These are phyloP conservation scores for Diaprepes abbreviatus DNA, from an alignment of 2,888 invertebrate species.

Conservation along the genomic window DNA sequence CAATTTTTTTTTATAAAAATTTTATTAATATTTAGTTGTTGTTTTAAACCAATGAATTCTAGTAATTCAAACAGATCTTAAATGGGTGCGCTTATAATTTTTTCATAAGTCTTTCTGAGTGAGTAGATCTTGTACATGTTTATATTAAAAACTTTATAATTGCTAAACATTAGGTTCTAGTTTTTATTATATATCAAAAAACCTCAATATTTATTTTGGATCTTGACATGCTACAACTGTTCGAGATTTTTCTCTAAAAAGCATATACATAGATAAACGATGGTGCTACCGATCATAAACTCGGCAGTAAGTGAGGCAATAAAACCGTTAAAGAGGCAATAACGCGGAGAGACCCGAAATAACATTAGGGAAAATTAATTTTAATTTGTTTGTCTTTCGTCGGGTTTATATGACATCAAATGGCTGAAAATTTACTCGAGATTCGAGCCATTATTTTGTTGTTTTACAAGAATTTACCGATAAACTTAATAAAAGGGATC, in stretches of 20 bases:
- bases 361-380: slow-evolving; percentile 26
- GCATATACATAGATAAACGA: slow-evolving; percentile 1
- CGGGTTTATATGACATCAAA: slow-evolving; percentile 13
- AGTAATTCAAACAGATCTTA: too few species aligned
- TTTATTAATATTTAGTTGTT: too few species aligned
- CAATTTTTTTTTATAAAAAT: too few species aligned
- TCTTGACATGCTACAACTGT: not conserved
- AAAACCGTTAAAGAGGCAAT: slow-evolving; percentile 7
- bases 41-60: too few species aligned
- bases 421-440: not conserved
- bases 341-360: slow-evolving; percentile 11
- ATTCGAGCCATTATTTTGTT: not conserved
- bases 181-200: too few species aligned
- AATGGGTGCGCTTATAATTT: too few species aligned
- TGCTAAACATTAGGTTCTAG: too few species aligned
- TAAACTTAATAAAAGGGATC: too few species aligned
- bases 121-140: too few species aligned
- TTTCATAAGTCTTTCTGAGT: too few species aligned
- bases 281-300: slow-evolving; percentile 1
- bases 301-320: slow-evolving; percentile 6
- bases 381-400: slow-evolving; percentile 28
- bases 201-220: too few species aligned
- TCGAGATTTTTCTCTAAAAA: not conserved
- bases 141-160: too few species aligned
- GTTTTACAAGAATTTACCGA: not conserved